A percentile compares a stretch with the other conserved stretches of the same genome.
Conservation (phyloP, 2,113 vertebrate genomes). For the Thunnus maccoyii region DNA sequence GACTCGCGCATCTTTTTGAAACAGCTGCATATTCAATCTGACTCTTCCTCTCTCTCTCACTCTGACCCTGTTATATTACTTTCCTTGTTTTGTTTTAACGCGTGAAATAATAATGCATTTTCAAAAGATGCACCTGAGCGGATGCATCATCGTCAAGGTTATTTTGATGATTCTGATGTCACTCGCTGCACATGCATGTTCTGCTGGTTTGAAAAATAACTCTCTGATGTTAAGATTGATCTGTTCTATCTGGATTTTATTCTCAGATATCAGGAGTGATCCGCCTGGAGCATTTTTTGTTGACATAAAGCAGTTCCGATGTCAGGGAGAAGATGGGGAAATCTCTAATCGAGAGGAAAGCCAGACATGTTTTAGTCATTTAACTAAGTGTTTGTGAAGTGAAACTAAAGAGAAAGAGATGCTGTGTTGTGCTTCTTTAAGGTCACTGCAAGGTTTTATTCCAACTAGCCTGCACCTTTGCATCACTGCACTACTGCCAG, state of each 20-base stretch:
- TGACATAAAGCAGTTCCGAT: neutral
- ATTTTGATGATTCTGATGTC: neutral
- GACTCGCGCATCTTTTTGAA: conserved; percentile 66
- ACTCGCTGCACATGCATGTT: neutral
- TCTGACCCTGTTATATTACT: conserved; percentile 36
- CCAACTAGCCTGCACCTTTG: conserved; percentile 46
- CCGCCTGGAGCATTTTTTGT: neutral
- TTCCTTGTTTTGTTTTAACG: conserved; percentile 30
- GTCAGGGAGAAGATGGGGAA: neutral
- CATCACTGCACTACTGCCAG: conserved; percentile 30
- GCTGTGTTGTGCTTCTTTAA: conserved; percentile 42
- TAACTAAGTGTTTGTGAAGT: conserved; percentile 13
- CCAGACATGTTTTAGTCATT: neutral
- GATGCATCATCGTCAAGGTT: neutral
- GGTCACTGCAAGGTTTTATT: conserved; percentile 59
- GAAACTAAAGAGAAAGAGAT: conserved; percentile 34
- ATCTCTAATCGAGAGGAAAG: neutral
- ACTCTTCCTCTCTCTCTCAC: conserved; percentile 27
- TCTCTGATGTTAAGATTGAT: neutral
- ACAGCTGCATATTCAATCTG: conserved; percentile 63
- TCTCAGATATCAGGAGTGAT: neutral
- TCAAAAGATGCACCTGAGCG: conserved; percentile 31
- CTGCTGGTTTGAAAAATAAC: neutral
- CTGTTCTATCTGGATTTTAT: neutral
- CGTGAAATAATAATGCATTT: conserved; percentile 37